phyloP scores from a whole-genome alignment of 2,888 invertebrate species.

The Ophion slaviceki region DNA sequence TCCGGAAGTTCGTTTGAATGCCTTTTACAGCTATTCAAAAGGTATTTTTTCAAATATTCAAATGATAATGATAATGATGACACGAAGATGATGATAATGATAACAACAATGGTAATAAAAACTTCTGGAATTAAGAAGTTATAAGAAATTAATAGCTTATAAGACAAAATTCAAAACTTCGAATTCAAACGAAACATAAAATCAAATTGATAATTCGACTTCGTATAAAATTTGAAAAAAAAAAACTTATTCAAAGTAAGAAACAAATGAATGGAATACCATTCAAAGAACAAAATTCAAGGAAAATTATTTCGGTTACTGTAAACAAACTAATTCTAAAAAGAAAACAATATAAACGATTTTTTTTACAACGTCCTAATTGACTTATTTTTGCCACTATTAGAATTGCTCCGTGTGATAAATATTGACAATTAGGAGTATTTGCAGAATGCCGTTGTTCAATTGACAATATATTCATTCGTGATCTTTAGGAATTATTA shows the following conservation, averaged over 20 bases:
- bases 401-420: too few species aligned
- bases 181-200: too few species aligned
- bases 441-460: not conserved
- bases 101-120: not conserved
- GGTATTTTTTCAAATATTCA: not conserved
- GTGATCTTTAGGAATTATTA: too few species aligned
- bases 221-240: too few species aligned
- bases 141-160: not conserved
- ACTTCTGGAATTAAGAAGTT: not conserved
- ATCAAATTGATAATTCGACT: too few species aligned
- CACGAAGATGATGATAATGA: not conserved
- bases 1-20: not conserved
- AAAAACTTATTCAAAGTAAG: too few species aligned
- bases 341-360: not conserved
- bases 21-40: not conserved
- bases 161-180: not conserved
- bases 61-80: not conserved
- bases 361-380: not conserved
- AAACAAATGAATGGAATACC: too few species aligned
- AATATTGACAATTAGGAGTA: too few species aligned
- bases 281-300: not conserved
- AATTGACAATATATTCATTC: not conserved
- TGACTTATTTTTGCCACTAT: too few species aligned
- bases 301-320: not conserved
- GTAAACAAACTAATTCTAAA: not conserved